Conservation (phyloP, 2,888 invertebrate species). For the Diplolepis rosae region DNA sequence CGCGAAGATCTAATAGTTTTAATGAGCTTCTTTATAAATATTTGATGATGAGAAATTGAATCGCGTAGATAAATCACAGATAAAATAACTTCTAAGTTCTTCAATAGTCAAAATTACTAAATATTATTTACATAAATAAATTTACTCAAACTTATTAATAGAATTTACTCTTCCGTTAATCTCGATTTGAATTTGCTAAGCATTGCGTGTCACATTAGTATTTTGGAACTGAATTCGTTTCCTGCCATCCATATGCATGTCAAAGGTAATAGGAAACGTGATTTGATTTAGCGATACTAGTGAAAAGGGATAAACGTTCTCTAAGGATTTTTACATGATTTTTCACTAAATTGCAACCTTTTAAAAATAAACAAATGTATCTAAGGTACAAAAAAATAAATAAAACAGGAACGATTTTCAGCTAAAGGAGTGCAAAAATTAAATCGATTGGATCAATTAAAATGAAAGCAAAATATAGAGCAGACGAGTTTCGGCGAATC, state of each 20-base stretch:
- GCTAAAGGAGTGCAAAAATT: neutral
- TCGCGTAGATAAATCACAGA: neutral
- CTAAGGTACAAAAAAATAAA: neutral
- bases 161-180: neutral
- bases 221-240: neutral
- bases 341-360: too few species aligned
- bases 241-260: neutral
- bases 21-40: neutral
- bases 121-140: neutral
- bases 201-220: neutral
- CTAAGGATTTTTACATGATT: too few species aligned
- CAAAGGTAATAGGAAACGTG: constrained; percentile 19
- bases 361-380: neutral
- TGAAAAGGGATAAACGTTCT: too few species aligned
- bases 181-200: neutral
- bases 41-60: neutral
- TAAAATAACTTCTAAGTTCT: neutral
- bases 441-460: neutral
- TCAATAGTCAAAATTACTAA: neutral
- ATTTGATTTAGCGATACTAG: neutral
- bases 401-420: neutral
- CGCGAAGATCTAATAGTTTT: too few species aligned
- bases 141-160: too few species aligned
- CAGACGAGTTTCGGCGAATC: neutral
- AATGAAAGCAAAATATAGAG: neutral